These are phyloP conservation scores for Torymus texanus DNA, from an alignment of 2,888 invertebrate genomes.

Conservation along the genomic window DNA sequence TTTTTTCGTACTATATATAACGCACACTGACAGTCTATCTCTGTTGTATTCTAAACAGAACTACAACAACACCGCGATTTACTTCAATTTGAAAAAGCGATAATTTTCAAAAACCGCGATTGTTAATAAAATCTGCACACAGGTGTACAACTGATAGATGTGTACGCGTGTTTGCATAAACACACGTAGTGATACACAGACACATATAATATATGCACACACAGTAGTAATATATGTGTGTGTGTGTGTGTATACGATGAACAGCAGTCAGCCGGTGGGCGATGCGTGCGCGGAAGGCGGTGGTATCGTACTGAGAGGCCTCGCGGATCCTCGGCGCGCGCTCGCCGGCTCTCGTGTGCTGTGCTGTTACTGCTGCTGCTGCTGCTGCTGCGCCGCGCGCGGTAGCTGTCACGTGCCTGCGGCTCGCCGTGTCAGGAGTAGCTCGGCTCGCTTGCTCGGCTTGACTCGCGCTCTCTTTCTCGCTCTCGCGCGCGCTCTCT, in stretches of 20 bases:
- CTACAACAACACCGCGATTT: no score
- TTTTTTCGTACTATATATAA: no score
- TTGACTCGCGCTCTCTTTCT: constrained; percentile 35
- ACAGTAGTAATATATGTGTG: constrained; percentile 53
- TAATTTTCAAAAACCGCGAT: no score
- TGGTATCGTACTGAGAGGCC: constrained; percentile 74
- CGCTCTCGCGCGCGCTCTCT: constrained; percentile 28
- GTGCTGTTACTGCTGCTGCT: neutral
- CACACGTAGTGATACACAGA: no score
- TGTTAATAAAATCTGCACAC: no score
- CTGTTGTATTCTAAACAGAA: no score
- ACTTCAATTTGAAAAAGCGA: no score
- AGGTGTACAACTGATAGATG: no score
- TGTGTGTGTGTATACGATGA: constrained; percentile 59
- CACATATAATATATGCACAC: no score
- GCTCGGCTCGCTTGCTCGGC: constrained; percentile 60
- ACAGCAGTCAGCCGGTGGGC: constrained; percentile 59
- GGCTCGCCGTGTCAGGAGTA: no score
- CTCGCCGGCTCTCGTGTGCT: constrained; percentile 47
- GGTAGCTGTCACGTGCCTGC: constrained; percentile 74
- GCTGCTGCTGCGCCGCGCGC: constrained; percentile 69
- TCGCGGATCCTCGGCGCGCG: constrained; percentile 55
- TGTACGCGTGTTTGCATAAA: no score
- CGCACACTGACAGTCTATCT: no score
- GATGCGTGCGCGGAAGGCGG: constrained; percentile 74